A percentile compares a stretch with the other conserved stretches of the same genome.
These are phyloP conservation scores for Ptyas mucosa DNA, from an alignment of 2,113 vertebrate species.

Conservation along the genomic window DNA sequence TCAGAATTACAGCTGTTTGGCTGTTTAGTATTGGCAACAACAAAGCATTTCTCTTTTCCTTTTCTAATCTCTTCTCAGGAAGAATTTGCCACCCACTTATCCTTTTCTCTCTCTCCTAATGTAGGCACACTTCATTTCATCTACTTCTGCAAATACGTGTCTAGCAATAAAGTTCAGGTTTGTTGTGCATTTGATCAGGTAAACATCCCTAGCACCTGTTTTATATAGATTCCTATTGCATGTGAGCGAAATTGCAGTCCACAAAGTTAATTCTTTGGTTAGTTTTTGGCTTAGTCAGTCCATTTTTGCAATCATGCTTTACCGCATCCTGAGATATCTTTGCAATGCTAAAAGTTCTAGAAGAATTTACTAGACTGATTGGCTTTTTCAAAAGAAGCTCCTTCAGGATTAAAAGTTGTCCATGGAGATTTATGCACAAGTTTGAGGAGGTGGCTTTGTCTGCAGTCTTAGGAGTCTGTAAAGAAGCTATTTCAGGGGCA, in stretches of 20 bases:
- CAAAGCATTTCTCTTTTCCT: background rate
- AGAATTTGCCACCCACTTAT: background rate
- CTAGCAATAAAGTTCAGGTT: background rate
- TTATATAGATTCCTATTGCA: background rate
- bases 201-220: background rate
- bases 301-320: background rate
- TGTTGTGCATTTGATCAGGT: too few relatives aligned
- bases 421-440: background rate
- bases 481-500: background rate
- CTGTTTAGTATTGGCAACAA: background rate
- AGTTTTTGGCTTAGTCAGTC: background rate
- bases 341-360: background rate
- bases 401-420: background rate
- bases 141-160: background rate
- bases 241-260: background rate
- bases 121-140: background rate
- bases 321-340: background rate
- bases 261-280: background rate
- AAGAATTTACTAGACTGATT: background rate
- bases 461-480: background rate
- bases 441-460: background rate
- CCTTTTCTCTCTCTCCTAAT: background rate
- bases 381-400: background rate
- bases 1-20: constrained; percentile 17
- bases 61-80: background rate